These are phyloP conservation scores for Quadroppia sp. DNA, from an alignment of 2,888 invertebrate species.

Conservation along the genomic window DNA sequence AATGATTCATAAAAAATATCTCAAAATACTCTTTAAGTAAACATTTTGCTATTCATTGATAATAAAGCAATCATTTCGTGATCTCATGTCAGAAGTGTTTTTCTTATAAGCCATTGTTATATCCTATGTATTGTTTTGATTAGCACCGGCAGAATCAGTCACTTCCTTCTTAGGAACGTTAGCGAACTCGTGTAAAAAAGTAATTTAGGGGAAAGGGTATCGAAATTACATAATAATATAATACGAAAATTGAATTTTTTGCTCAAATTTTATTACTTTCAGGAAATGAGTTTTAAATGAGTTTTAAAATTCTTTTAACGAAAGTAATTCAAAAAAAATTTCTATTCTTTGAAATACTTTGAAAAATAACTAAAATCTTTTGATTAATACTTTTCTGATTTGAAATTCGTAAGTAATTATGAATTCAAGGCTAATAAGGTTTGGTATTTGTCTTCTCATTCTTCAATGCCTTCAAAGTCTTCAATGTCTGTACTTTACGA, in stretches of 20 bases:
- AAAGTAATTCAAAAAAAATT: background rate
- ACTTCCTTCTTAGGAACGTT: background rate
- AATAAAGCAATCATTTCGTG: no score
- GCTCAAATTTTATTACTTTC: background rate
- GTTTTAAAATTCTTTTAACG: background rate
- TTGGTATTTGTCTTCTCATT: background rate
- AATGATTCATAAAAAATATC: background rate
- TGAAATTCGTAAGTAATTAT: no score
- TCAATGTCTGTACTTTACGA: no score
- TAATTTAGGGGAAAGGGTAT: background rate
- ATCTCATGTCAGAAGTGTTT: no score
- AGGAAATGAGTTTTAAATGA: slow-evolving; percentile 2
- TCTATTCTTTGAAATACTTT: no score
- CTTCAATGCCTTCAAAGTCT: background rate
- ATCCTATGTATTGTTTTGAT: background rate
- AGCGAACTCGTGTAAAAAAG: background rate
- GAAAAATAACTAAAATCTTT: background rate
- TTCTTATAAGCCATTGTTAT: slow-evolving; percentile 10
- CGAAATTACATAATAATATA: background rate
- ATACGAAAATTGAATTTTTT: background rate
- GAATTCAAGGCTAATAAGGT: background rate
- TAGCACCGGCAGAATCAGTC: background rate
- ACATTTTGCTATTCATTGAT: no score
- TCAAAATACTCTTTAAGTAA: no score
- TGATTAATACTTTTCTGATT: background rate